A percentile compares a stretch with the other conserved stretches of the same genome.
phyloP scores from a whole-genome alignment of 2,888 invertebrate genomes.

The Unio pictorum region DNA sequence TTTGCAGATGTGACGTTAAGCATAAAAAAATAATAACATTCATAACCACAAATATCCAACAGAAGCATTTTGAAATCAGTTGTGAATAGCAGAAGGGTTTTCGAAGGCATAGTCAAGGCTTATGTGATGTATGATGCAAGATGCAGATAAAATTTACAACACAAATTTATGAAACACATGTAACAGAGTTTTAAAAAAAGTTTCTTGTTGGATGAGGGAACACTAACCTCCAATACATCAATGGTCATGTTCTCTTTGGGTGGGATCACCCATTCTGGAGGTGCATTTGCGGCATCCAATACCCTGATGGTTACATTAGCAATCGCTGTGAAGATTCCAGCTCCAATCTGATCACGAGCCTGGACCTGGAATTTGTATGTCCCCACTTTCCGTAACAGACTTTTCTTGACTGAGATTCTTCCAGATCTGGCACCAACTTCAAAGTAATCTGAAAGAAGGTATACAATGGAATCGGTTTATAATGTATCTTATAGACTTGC shows the following conservation, averaged over 20 bases:
- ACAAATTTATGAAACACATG: no score
- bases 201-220: background rate
- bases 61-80: no score
- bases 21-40: no score
- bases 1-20: no score
- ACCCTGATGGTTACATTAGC: slow-evolving; percentile 81
- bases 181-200: no score
- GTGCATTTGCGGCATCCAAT: slow-evolving; percentile 75
- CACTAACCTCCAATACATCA: slow-evolving; percentile 84
- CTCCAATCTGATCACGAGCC: slow-evolving; percentile 29
- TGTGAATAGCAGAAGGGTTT: no score
- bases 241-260: slow-evolving; percentile 83
- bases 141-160: no score
- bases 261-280: slow-evolving; percentile 86
- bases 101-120: no score
- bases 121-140: no score
- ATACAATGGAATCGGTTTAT: no score
- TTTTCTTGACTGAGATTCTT: slow-evolving; percentile 84
- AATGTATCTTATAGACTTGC: no score
- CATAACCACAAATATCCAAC: no score
- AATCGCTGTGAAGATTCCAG: slow-evolving; percentile 29
- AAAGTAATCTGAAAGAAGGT: slow-evolving; percentile 79
- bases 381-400: slow-evolving; percentile 79
- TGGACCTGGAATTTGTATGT: slow-evolving; percentile 74
- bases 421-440: slow-evolving; percentile 83